Conservation (phyloP, 2,888 invertebrate genomes). For the Agonum fuliginosum region DNA sequence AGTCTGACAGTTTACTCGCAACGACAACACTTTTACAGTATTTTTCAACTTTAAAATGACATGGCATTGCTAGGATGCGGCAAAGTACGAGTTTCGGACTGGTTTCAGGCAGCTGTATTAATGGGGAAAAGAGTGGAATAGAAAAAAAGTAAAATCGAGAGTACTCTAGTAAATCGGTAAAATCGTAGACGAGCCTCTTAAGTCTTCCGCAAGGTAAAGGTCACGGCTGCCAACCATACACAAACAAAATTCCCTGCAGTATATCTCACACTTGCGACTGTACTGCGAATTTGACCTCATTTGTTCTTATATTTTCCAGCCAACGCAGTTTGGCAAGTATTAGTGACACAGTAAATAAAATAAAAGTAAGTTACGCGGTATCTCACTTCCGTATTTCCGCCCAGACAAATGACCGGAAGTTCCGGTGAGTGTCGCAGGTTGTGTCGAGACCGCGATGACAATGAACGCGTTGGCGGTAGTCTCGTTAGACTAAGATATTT, state of each 20-base stretch:
- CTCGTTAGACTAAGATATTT: neutral
- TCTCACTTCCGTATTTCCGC: constrained; percentile 12
- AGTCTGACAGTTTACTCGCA: too few relatives aligned
- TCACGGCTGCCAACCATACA: constrained; percentile 33
- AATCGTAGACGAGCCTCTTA: neutral
- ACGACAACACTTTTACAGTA: too few relatives aligned
- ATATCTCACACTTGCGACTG: neutral
- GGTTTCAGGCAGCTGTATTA: too few relatives aligned
- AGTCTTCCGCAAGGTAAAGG: neutral
- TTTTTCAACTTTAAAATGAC: too few relatives aligned
- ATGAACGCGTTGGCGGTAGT: neutral
- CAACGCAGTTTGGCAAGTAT: constrained; percentile 15
- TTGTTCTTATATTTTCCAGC: constrained; percentile 28
- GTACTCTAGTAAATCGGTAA: too few relatives aligned
- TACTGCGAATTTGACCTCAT: constrained; percentile 19
- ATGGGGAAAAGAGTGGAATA: too few relatives aligned
- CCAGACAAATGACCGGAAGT: constrained; percentile 40
- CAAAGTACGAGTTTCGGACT: too few relatives aligned
- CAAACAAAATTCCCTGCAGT: neutral
- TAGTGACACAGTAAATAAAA: constrained; percentile 22
- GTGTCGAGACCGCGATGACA: neutral
- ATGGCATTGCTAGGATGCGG: too few relatives aligned
- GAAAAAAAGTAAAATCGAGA: too few relatives aligned
- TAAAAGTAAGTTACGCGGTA: constrained; percentile 22
- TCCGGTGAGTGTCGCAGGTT: constrained; percentile 30